These are phyloP conservation scores for Pangasius djambal DNA, from an alignment of 2,797 vertebrate species.

Conservation along the genomic window DNA sequence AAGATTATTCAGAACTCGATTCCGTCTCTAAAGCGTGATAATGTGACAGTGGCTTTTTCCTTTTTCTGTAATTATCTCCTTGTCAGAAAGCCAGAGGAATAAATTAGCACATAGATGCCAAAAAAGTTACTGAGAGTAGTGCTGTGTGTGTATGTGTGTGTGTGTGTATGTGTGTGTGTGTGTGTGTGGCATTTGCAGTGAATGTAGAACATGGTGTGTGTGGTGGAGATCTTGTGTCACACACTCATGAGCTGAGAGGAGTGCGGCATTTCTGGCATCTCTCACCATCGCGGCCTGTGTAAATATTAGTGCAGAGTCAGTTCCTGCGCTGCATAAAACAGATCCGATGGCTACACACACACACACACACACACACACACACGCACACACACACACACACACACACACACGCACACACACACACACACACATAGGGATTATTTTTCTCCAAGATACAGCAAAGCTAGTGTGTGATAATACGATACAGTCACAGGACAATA, in stretches of 20 bases:
- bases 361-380: neutral
- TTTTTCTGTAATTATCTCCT: conserved; percentile 19
- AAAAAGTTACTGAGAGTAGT: neutral
- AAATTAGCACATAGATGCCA: conserved; percentile 16
- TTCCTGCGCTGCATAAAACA: neutral
- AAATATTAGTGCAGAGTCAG: conserved; percentile 22
- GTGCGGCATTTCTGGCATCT: conserved; percentile 22
- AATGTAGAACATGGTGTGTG: neutral
- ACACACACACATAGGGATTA: neutral
- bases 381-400: neutral
- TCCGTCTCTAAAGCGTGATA: neutral
- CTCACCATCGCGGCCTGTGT: neutral
- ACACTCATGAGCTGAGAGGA: neutral
- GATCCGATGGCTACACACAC: neutral
- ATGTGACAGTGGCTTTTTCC: neutral
- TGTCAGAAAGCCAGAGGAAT: conserved; percentile 30
- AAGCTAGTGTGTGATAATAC: neutral
- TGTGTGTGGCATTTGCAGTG: neutral
- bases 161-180: conserved; percentile 1
- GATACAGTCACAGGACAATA: neutral
- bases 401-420: neutral
- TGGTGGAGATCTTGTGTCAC: conserved; percentile 22
- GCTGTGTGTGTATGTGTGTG: neutral
- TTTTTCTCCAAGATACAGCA: neutral
- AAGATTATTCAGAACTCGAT: neutral